phyloP scores from a whole-genome alignment of 2,797 vertebrate species.

The Hippoglossus hippoglossus region DNA sequence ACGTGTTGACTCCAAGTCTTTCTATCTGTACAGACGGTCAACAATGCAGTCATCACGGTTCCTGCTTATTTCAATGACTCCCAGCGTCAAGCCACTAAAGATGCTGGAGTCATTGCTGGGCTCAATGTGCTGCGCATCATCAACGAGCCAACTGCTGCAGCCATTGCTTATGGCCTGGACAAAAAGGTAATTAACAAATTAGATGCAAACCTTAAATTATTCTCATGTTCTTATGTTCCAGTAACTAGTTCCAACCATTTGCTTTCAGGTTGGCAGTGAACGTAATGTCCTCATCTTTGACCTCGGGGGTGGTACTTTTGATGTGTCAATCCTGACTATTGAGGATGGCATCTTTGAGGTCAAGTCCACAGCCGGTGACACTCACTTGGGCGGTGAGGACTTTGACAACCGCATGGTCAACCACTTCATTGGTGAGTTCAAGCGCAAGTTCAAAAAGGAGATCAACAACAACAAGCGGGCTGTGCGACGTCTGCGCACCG shows the following conservation, averaged over 20 bases:
- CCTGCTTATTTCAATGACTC: slow-evolving; percentile 95
- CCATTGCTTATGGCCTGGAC: slow-evolving; percentile 93
- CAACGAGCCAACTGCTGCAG: slow-evolving; percentile 93
- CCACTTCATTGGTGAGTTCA: slow-evolving; percentile 88
- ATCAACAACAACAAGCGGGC: slow-evolving; percentile 86
- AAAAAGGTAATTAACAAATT: slow-evolving; percentile 80
- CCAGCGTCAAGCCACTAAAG: slow-evolving; percentile 93
- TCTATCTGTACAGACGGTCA: slow-evolving; percentile 79
- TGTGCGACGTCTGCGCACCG: slow-evolving; percentile 87
- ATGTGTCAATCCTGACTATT: slow-evolving; percentile 87
- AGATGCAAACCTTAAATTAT: neutral
- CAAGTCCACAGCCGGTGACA: slow-evolving; percentile 87
- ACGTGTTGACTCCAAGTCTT: slow-evolving; percentile 6
- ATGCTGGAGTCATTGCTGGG: slow-evolving; percentile 90
- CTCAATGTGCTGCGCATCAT: slow-evolving; percentile 93
- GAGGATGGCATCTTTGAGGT: slow-evolving; percentile 90
- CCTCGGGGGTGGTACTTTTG: slow-evolving; percentile 88
- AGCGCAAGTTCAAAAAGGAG: slow-evolving; percentile 88
- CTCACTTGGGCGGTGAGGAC: slow-evolving; percentile 87
- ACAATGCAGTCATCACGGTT: slow-evolving; percentile 91
- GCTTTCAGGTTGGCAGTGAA: slow-evolving; percentile 81
- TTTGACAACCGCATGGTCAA: slow-evolving; percentile 89
- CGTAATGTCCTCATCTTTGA: slow-evolving; percentile 89
- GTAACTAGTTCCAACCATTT: slow-evolving; percentile 12
- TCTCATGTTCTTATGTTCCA: neutral